These are phyloP conservation scores for Aselliscus stoliczkanus DNA, from an alignment of 2,797 vertebrate species.

Conservation along the genomic window DNA sequence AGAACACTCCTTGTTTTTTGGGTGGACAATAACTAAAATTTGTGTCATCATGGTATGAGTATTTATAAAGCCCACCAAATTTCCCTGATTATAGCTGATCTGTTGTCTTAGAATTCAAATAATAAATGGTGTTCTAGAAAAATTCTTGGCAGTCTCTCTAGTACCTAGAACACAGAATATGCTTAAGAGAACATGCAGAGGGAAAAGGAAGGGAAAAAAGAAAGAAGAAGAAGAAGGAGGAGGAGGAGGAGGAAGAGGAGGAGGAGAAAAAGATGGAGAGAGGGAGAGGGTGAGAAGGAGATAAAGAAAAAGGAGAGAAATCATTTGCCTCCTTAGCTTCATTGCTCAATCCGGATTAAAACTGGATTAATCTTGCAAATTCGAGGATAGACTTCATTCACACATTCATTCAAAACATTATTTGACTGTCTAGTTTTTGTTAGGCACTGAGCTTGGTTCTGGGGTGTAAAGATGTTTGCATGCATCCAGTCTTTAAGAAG, in stretches of 20 bases:
- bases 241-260: too few species aligned
- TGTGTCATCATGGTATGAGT: background rate
- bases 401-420: background rate
- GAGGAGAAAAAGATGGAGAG: background rate
- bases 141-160: background rate
- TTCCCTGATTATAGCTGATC: background rate
- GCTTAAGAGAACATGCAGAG: background rate
- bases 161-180: background rate
- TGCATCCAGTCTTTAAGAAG: background rate
- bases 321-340: background rate
- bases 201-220: background rate
- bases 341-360: background rate
- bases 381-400: background rate
- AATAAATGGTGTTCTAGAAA: background rate
- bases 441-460: background rate
- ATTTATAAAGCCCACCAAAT: background rate
- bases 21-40: background rate
- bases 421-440: background rate
- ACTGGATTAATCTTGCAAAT: background rate
- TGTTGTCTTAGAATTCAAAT: background rate
- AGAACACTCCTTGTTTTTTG: background rate
- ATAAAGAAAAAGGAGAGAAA: background rate
- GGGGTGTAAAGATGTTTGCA: background rate
- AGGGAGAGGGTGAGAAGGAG: background rate
- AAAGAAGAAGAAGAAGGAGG: background rate